These are phyloP conservation scores for Strigamia crassipes DNA, from an alignment of 2,888 invertebrate genomes.

Conservation along the genomic window DNA sequence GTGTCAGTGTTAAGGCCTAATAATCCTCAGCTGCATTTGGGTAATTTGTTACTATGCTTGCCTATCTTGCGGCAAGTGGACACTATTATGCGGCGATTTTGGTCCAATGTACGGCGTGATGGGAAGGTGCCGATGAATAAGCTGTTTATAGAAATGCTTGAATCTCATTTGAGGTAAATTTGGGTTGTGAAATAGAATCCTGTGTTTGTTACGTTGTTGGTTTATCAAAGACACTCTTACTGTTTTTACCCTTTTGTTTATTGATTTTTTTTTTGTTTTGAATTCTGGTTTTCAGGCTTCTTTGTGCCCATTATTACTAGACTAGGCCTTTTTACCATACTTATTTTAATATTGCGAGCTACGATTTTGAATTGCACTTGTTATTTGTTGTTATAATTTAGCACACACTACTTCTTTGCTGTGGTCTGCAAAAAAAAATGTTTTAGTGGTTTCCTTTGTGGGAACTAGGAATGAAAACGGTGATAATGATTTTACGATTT, in stretches of 20 bases:
- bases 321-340: not conserved
- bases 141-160: constrained; percentile 94
- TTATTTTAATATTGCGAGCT: not conserved
- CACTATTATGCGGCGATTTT: constrained; percentile 84
- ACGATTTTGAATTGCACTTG: constrained; percentile 17
- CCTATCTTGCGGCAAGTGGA: constrained; percentile 89
- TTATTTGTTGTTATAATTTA: not conserved
- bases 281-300: not conserved
- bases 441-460: not conserved
- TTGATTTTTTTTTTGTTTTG: not conserved
- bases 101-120: constrained; percentile 84
- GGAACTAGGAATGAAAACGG: not conserved
- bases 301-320: not conserved
- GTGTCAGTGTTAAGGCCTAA: constrained; percentile 66
- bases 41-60: constrained; percentile 80
- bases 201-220: not conserved
- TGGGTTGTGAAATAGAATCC: not conserved
- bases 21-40: constrained; percentile 64
- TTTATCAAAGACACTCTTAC: constrained; percentile 23
- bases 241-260: not conserved
- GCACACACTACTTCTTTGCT: not conserved
- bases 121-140: constrained; percentile 93
- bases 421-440: not conserved
- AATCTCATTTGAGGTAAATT: constrained; percentile 66
- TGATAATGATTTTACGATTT: not conserved